A percentile compares a stretch with the other conserved stretches of the same genome.
Evolutionary conservation across 2,113 vertebrate genomes (phyloP).

Genomic region (Gambusia affinis): DNA sequence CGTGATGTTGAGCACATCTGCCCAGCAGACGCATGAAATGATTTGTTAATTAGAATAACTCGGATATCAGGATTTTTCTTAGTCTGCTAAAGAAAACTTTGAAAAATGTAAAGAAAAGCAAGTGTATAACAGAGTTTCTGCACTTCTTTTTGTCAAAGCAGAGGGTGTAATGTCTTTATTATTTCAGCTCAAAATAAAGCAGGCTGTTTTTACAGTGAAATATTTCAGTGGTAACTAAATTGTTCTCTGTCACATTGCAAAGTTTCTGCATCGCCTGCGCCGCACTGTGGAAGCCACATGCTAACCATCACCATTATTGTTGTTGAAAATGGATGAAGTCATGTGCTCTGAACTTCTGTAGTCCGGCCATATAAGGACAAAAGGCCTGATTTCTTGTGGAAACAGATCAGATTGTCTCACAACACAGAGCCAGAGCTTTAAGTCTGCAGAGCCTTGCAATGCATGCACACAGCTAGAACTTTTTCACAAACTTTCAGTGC

Average conservation of each 20-base stretch:
- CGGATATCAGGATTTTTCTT: neutral
- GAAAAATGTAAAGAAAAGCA: slow-evolving; percentile 5
- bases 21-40: neutral
- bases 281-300: slow-evolving; percentile 52
- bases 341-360: slow-evolving; percentile 39
- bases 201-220: slow-evolving; percentile 17
- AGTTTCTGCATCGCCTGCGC: slow-evolving; percentile 34
- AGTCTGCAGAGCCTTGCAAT: neutral
- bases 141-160: neutral
- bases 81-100: slow-evolving; percentile 8
- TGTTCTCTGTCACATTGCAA: slow-evolving; percentile 36
- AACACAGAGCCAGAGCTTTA: slow-evolving; percentile 16
- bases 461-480: neutral
- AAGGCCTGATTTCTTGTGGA: slow-evolving; percentile 23
- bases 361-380: slow-evolving; percentile 55
- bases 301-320: slow-evolving; percentile 56
- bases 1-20: slow-evolving; percentile 21
- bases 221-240: slow-evolving; percentile 33
- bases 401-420: slow-evolving; percentile 37
- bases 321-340: slow-evolving; percentile 59
- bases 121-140: neutral
- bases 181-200: slow-evolving; percentile 11
- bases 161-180: slow-evolving; percentile 1
- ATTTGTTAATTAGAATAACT: slow-evolving; percentile 7
- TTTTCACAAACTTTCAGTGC: neutral